Base-by-base conservation (phyloP, 2,797 vertebrate species). In the Xenopus petersii region DNA sequence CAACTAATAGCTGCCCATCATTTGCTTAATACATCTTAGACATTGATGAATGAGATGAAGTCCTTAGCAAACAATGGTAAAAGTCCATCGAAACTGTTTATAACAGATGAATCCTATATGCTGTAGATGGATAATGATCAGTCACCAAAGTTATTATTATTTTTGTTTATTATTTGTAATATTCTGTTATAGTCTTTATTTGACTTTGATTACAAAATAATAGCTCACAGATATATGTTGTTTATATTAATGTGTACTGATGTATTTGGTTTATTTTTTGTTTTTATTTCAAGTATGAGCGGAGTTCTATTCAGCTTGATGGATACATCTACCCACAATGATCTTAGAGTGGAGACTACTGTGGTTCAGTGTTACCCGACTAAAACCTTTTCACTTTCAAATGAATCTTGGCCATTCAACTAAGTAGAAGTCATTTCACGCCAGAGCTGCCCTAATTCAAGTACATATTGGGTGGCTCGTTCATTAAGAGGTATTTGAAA, bases 1-100 rank as follows among this genome's bases (percentile, higher is more conserved):
- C 87, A 94, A 90, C 94, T 91, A 91, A 92, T 96, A 95, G 94
- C 92, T 94, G 90, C 91, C 93, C 92, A 94, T 94, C 91, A 90
- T 87, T 92, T 92, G 89, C 88, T 92, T 95, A 95, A 95, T 94
- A 94, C 94, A 93, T 88, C 88, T 93, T 93, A 94, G 94, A 91
- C 76, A 82, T 88, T 98, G 95, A 98, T 93, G 92, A 95, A 99
- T 97, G 93, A 82, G 89, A 92, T 84, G 83, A 91, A 88, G 91
- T 93, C 93, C 94, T 94, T 95, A 42, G 94, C 94, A 95, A 94
- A 90, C 84, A 85, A 84, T 96, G 94, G 92, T 92, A 95, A 91
- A 56, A 88, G 91, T 87, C 88, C 90, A 88, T 91, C 89, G 87
- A 88, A 89, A 88, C 36, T 90, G 88, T 94, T 51, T 51, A 4